Base-by-base conservation (phyloP, 2,888 invertebrate species). In the Dexiosoma caninum region DNA sequence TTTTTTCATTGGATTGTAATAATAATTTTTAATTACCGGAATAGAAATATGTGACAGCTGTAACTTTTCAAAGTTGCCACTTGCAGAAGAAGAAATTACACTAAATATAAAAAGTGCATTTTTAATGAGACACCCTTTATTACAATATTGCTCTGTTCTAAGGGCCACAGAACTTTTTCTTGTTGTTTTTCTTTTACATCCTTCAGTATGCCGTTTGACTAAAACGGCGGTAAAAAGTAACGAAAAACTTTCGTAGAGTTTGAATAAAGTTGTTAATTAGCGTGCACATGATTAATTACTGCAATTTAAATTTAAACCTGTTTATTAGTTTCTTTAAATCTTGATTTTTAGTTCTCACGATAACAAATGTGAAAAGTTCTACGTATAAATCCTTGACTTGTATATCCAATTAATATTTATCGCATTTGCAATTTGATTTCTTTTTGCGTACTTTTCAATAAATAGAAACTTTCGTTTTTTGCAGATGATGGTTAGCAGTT, bases 211-310 rank as follows among this genome's bases (percentile, higher is more conserved):
- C 9, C 35, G 37, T 16, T 49, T 40, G 5, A 16, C 21, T 55
- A 19, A 14, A 44, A 72, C 44, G 23, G 12, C 9, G 53, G 9
- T 7, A 27, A 53, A 46, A 21, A 14, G n/a, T 19, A 30, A 59
- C 64, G 27, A 53, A 74, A 59, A 74, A 67, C 9, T 70, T 66
- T 64, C 40, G 72, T 40, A 53, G 37, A 59, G 59, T 57, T 59
- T 10, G 77, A 81, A 77, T 81, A 81, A 81, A 81, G 81, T 77
- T 81, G 81, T 77, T 81, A 81, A 81, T 81, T 81, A 81, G 77
- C 51, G 51, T 77, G 72, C 81, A 27, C 27, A 27, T 3, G 60
- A 76, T 76, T 76, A 76, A 76, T 76, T 76, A 44, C 16, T 53
- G 9, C 9, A 44, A 60, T 46, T 37, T 75, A 53, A 44, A 44